These are phyloP conservation scores for Parotocinclus haroldoi DNA, from an alignment of 2,797 vertebrate genomes.

Conservation along the genomic window DNA sequence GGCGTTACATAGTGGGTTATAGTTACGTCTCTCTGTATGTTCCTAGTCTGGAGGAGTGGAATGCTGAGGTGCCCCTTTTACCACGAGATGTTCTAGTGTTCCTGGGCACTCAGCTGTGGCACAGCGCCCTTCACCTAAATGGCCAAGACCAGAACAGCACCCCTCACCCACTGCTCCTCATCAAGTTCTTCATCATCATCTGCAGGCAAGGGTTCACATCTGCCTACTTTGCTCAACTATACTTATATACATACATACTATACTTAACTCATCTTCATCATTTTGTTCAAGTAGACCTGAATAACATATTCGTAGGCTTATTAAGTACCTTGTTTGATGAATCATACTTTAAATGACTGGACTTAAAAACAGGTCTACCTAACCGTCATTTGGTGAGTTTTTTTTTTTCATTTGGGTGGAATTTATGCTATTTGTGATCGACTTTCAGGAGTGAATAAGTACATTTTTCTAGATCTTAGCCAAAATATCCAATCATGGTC, in stretches of 20 bases:
- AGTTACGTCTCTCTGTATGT: conserved; percentile 1
- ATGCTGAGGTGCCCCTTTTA: conserved; percentile 81
- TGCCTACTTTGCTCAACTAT: background rate
- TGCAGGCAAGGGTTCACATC: conserved; percentile 76
- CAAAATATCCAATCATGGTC: too few species aligned
- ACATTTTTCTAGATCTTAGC: too few species aligned
- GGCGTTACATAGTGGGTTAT: background rate
- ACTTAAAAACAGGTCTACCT: background rate
- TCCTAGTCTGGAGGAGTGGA: conserved; percentile 79
- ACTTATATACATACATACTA: too few species aligned
- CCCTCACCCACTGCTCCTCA: conserved; percentile 81
- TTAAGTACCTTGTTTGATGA: background rate
- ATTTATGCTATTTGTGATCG: too few species aligned
- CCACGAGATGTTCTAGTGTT: conserved; percentile 80
- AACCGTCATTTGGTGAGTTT: too few species aligned
- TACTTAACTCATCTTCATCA: too few species aligned
- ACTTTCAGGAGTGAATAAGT: too few species aligned
- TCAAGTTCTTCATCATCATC: conserved; percentile 92
- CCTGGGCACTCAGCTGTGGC: conserved; percentile 77
- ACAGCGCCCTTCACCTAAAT: conserved; percentile 69
- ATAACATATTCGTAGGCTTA: background rate
- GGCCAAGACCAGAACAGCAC: conserved; percentile 57
- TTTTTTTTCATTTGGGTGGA: too few species aligned
- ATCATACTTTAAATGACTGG: conserved; percentile 1
- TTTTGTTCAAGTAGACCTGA: background rate